Conservation (phyloP, 2,113 vertebrate species). For the Odontophorus gujanensis region DNA sequence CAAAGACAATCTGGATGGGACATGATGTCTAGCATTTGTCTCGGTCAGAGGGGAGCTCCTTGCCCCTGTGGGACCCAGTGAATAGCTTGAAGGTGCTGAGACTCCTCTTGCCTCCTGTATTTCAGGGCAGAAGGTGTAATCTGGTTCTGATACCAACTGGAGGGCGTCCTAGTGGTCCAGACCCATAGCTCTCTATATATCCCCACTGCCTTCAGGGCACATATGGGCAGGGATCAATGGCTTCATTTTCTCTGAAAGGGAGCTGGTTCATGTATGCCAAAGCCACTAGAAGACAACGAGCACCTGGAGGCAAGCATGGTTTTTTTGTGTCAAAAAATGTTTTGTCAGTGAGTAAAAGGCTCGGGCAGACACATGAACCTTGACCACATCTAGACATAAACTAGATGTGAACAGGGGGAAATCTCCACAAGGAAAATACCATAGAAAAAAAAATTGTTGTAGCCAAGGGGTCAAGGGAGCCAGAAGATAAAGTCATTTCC, state of each 20-base stretch:
- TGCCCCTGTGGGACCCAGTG: neutral
- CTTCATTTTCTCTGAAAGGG: neutral
- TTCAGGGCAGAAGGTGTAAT: neutral
- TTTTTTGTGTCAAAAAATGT: neutral
- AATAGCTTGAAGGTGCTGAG: neutral
- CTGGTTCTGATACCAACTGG: neutral
- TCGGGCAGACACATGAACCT: neutral
- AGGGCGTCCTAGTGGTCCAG: neutral
- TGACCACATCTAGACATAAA: neutral
- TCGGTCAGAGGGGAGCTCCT: neutral
- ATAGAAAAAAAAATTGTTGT: neutral
- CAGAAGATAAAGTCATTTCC: neutral
- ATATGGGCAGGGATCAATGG: neutral
- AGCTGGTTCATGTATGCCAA: accelerated
- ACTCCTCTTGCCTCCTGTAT: neutral
- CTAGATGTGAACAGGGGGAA: neutral
- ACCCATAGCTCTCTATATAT: neutral
- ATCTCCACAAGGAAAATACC: neutral
- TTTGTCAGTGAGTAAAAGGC: neutral
- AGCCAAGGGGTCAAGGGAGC: neutral
- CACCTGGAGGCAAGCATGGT: neutral
- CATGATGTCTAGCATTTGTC: neutral
- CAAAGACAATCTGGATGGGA: neutral
- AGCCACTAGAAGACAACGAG: neutral
- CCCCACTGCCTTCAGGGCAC: neutral